These are phyloP conservation scores for Diadumene lineata DNA, from an alignment of 92 coral and sea anemone species.

Conservation along the genomic window DNA sequence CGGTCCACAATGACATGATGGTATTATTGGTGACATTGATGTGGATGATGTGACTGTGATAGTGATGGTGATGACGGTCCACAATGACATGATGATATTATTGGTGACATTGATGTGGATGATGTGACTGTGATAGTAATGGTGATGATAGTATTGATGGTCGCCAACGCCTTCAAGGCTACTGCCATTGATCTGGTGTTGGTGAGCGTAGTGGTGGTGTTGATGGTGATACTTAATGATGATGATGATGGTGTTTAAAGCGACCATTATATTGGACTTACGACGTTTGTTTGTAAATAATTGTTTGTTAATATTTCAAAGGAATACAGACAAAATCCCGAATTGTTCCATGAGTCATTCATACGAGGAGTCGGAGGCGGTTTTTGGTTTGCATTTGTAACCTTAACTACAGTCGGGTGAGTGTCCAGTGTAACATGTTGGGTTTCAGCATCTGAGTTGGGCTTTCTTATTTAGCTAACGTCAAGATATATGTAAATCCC, in stretches of 20 bases:
- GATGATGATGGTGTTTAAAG: background rate
- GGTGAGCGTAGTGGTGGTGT: background rate
- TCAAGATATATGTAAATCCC: too few species aligned
- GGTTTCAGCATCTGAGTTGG: too few species aligned
- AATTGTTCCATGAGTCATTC: constrained; percentile 61
- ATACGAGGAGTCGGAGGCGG: constrained; percentile 69
- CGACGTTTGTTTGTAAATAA: background rate
- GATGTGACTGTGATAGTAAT: background rate
- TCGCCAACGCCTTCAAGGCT: too few species aligned
- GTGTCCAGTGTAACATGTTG: too few species aligned
- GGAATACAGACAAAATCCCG: constrained; percentile 62
- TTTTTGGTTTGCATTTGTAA: constrained; percentile 85
- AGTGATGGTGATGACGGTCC: background rate
- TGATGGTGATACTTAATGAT: background rate
- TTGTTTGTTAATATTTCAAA: background rate
- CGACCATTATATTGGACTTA: background rate
- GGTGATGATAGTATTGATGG: background rate
- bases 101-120: too few species aligned
- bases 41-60: background rate
- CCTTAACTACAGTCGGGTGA: constrained; percentile 92
- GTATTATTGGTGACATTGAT: background rate
- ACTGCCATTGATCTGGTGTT: too few species aligned
- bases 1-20: too few species aligned
- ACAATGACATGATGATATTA: too few species aligned
- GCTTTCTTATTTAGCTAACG: too few species aligned